These are phyloP conservation scores for Pachymerium ferrugineum DNA, from an alignment of 2,888 invertebrate species.

Conservation along the genomic window DNA sequence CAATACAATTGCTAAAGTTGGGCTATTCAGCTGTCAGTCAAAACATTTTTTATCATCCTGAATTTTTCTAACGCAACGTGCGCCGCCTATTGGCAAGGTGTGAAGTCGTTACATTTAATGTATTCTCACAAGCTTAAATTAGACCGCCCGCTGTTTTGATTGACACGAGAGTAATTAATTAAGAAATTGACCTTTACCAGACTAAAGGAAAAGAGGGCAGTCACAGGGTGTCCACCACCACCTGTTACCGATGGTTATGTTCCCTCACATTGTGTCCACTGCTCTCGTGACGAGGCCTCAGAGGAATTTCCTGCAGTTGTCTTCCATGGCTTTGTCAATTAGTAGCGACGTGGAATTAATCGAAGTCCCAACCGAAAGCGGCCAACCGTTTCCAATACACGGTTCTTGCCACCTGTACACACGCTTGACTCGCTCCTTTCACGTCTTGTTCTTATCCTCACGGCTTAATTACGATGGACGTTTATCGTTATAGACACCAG, in stretches of 20 bases:
- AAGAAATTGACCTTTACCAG: background rate
- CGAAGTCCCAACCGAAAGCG: background rate
- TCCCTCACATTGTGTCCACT: background rate
- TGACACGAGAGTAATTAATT: background rate
- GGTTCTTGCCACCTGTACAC: slow-evolving; percentile 18
- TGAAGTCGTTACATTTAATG: too few relatives aligned
- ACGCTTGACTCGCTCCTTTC: background rate
- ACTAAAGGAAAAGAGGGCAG: background rate
- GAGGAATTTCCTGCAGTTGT: background rate
- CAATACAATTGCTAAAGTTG: background rate
- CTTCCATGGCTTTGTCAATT: slow-evolving; percentile 25
- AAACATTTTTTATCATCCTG: background rate
- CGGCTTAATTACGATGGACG: background rate
- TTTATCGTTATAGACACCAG: background rate
- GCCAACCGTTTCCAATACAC: background rate
- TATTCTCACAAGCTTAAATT: background rate
- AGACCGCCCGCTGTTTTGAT: background rate
- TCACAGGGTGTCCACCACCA: background rate
- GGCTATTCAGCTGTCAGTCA: background rate
- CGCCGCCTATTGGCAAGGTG: too few relatives aligned
- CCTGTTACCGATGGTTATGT: background rate
- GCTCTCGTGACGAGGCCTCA: background rate
- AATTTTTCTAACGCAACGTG: background rate
- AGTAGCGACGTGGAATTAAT: slow-evolving; percentile 19
- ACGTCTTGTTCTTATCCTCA: background rate